phyloP scores from a whole-genome alignment of 2,113 vertebrate genomes.

The Xiphophorus hellerii region DNA sequence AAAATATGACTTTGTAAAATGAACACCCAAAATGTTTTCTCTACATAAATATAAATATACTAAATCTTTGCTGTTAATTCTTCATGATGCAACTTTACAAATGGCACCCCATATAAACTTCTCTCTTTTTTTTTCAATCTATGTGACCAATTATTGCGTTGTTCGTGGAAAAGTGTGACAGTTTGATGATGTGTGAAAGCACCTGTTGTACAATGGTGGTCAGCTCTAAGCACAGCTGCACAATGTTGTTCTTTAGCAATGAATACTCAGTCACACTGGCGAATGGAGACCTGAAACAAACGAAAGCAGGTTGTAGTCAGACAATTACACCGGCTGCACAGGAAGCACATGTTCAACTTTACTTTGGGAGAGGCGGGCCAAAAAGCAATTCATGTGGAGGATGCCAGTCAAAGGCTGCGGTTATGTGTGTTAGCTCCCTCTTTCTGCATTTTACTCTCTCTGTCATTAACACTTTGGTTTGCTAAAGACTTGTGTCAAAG shows the following conservation, averaged over 20 bases:
- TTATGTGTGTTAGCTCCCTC: no score
- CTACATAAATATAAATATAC: no score
- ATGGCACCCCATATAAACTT: not conserved
- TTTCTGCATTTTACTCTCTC: no score
- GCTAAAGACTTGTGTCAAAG: not conserved
- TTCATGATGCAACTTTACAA: no score
- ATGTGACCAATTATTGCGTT: not conserved
- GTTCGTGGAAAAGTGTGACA: not conserved
- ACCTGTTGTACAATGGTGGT: conserved; percentile 96
- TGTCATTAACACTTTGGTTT: not conserved
- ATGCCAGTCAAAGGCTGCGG: no score
- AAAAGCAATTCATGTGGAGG: no score
- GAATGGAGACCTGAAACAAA: conserved; percentile 87
- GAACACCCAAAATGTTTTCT: no score
- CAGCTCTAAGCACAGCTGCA: conserved; percentile 93
- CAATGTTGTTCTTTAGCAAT: conserved; percentile 93
- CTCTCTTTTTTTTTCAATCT: not conserved
- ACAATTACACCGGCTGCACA: not conserved
- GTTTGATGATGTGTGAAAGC: conserved; percentile 19
- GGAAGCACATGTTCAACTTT: conserved; percentile 6
- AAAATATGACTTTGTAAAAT: no score
- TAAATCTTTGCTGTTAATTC: no score
- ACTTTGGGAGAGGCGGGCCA: not conserved
- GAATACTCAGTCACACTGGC: conserved; percentile 94
- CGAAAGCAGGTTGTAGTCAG: not conserved